Percentiles rank a stretch among this genome's conserved stretches.
Evolutionary conservation across 2,888 invertebrate species (phyloP).

Genomic region (Nemotelus pantherinus): DNA sequence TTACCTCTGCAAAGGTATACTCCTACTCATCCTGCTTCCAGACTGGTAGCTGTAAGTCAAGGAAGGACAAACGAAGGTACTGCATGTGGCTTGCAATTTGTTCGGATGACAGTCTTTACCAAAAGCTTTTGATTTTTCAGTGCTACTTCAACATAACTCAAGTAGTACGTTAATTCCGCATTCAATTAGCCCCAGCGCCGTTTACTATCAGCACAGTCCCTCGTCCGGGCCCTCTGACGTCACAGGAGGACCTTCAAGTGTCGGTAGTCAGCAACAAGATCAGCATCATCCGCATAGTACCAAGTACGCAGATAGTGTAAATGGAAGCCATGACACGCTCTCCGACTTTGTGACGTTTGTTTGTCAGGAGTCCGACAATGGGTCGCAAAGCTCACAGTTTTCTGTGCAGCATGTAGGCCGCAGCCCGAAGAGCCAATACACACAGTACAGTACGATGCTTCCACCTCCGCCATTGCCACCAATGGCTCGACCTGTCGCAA

Average conservation of each 20-base stretch:
- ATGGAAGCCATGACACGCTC: constrained; percentile 84
- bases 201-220: constrained; percentile 67
- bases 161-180: constrained; percentile 65
- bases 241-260: constrained; percentile 50
- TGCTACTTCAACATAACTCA: constrained; percentile 66
- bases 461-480: constrained; percentile 95
- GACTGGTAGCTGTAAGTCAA: constrained; percentile 57
- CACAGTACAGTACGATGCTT: constrained; percentile 87
- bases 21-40: constrained; percentile 56
- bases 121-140: constrained; percentile 46
- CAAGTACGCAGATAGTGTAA: constrained; percentile 75
- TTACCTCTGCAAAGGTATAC: constrained; percentile 60
- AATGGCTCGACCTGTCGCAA: constrained; percentile 95
- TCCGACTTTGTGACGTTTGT: constrained; percentile 97
- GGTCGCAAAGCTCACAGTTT: constrained; percentile 72
- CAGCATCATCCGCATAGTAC: constrained; percentile 66
- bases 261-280: constrained; percentile 62
- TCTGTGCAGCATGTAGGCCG: constrained; percentile 62
- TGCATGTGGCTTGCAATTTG: too few relatives aligned
- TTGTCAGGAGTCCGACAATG: constrained; percentile 90
- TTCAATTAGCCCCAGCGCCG: constrained; percentile 66
- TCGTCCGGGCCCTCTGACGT: constrained; percentile 54
- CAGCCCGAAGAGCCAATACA: constrained; percentile 81
- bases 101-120: not conserved
- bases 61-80: constrained; percentile 60